Conservation (phyloP, 2,113 vertebrate species). For the Tympanuchus pallidicinctus region DNA sequence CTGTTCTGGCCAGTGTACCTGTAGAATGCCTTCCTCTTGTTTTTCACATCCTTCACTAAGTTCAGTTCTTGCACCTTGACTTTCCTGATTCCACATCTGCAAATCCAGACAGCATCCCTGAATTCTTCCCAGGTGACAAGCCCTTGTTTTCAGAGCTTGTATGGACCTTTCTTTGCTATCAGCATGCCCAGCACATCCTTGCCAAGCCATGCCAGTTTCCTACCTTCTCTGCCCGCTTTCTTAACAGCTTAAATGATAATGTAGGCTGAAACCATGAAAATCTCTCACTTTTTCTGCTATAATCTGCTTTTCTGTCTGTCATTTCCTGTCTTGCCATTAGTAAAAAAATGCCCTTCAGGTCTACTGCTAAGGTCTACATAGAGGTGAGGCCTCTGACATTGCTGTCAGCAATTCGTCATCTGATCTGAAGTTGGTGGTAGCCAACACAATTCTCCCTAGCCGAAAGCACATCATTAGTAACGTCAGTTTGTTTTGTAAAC, state of each 20-base stretch:
- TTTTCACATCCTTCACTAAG: no score
- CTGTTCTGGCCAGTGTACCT: no score
- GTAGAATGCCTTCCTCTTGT: no score
- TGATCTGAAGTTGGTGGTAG: slow-evolving; percentile 75
- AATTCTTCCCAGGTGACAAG: no score
- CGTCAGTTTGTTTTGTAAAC: slow-evolving; percentile 69
- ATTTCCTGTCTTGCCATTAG: slow-evolving; percentile 18
- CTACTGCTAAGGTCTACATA: slow-evolving; percentile 52
- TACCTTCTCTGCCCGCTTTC: no score
- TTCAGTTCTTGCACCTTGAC: no score
- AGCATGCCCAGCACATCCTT: no score
- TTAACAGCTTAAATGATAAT: not conserved
- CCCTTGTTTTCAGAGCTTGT: no score
- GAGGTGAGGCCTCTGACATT: slow-evolving; percentile 29
- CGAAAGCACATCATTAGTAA: not conserved
- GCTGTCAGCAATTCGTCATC: slow-evolving; percentile 70
- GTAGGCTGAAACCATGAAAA: not conserved
- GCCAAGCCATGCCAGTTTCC: no score
- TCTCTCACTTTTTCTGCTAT: slow-evolving; percentile 53
- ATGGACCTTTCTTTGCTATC: no score
- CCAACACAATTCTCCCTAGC: slow-evolving; percentile 79
- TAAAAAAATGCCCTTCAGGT: not conserved
- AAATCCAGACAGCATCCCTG: no score
- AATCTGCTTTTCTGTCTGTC: slow-evolving; percentile 50
- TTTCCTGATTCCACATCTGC: no score